These are phyloP conservation scores for Butorides virescens DNA, from an alignment of 2,113 vertebrate genomes.

Conservation along the genomic window DNA sequence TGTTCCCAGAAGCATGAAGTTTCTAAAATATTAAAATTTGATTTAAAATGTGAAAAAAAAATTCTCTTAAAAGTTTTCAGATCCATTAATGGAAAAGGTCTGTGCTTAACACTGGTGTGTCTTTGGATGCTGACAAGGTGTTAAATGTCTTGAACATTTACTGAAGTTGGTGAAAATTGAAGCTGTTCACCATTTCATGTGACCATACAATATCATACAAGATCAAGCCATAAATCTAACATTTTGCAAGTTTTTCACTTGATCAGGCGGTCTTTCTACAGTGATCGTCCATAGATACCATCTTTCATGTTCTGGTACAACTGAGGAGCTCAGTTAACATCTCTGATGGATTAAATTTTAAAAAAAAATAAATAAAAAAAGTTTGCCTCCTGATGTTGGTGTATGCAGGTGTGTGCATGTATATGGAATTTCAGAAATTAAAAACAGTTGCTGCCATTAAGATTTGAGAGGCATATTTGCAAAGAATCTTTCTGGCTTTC, in stretches of 20 bases:
- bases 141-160: not conserved
- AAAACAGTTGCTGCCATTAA: not conserved
- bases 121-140: not conserved
- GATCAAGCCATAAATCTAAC: not conserved
- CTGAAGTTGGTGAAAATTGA: not conserved
- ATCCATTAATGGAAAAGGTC: not conserved
- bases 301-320: not conserved
- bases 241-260: not conserved
- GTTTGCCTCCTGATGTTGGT: not conserved
- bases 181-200: not conserved
- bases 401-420: rapidly evolving
- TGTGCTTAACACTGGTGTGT: not conserved
- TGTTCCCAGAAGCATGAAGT: not conserved
- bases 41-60: not conserved
- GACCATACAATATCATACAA: not conserved
- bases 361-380: not conserved
- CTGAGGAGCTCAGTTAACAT: not conserved
- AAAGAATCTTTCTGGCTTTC: not conserved
- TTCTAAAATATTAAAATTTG: not conserved
- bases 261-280: not conserved
- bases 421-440: not conserved
- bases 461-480: not conserved
- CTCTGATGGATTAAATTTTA: not conserved
- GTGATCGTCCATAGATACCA: not conserved
- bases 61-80: not conserved